Evolutionary conservation across 2,797 vertebrate species (phyloP).

Genomic region (Tachyglossus aculeatus): DNA sequence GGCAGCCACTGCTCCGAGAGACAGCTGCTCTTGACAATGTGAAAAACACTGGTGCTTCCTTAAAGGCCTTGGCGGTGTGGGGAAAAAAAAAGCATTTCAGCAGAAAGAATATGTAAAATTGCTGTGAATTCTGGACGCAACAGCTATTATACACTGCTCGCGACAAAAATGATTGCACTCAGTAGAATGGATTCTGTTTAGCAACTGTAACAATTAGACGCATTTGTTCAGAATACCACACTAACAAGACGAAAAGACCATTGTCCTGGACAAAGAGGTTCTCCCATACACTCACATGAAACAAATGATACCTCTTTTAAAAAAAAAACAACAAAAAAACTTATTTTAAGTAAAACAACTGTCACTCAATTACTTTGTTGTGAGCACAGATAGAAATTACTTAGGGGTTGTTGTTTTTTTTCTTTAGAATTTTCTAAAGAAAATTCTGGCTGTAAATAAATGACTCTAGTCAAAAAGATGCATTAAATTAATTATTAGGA

Average conservation of each 20-base stretch:
- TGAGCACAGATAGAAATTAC: conserved; percentile 50
- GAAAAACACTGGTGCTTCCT: conserved; percentile 71
- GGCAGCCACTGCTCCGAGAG: conserved; percentile 62
- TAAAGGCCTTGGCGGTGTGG: conserved; percentile 70
- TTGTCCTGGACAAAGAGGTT: conserved; percentile 59
- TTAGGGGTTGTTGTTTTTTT: conserved; percentile 26
- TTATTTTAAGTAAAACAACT: conserved; percentile 55
- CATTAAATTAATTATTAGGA: conserved; percentile 62
- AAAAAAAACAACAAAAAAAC: conserved; percentile 3
- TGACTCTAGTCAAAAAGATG: conserved; percentile 38
- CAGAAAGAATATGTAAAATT: conserved; percentile 79
- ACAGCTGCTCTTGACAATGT: conserved; percentile 78
- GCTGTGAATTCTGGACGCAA: conserved; percentile 74
- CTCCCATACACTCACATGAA: background rate
- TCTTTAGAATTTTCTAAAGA: conserved; percentile 13
- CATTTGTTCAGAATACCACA: conserved; percentile 62
- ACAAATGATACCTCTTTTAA: conserved; percentile 38
- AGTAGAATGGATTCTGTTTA: conserved; percentile 73
- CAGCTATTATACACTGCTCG: conserved; percentile 74
- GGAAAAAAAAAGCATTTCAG: conserved; percentile 73
- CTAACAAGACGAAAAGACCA: conserved; percentile 64
- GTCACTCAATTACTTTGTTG: conserved; percentile 51
- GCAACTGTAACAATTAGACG: conserved; percentile 60
- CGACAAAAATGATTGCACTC: conserved; percentile 75
- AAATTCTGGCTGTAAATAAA: conserved; percentile 39